Evolutionary conservation across 2,797 vertebrate species (phyloP), one percentile per base, ranked within the genome.

Genomic region (Harpagifer antarcticus): DNA sequence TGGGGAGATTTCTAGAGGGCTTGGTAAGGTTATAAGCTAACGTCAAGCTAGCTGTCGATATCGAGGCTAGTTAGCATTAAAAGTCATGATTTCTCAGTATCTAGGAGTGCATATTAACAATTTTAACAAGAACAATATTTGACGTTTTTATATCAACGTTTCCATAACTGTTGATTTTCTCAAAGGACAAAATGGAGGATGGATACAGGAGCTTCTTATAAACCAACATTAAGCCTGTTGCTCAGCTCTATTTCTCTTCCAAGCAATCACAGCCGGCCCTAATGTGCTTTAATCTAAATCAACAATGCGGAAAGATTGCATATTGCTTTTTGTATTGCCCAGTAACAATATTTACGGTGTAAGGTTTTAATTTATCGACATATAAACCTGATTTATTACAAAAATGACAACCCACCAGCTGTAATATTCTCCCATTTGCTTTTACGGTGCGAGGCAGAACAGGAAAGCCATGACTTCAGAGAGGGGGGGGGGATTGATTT

Each of bases 301-400:
- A 71, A 23, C n/a, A 20, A 23, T 5, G 5, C 13, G 7, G 17
- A 15, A 37, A 27, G 15, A 31, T 9, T 48, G 60, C 20, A 44
- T 31, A 78, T 20, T 58, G 27, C 19, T 17, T 9, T 54, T 45
- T 66, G 16, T 52, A 72, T 83, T 59, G 12, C 17, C 9, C 3
- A 42, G 40, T 15, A 56, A 60, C 20, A 69, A 69, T 33, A 62
- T 5, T 37, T 37, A 37, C 13, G 23, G 5, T 0, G 44, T 5
- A 19, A 20, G 45, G 15, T 23, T 74, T 67, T 64, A 70, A 85
- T 78, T 55, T 43, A 20, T 53, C 49, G 54, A 66, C 57, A 78
- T 31, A 61, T 31, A 61, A 81, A 68, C 0, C 0, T 11, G 33
- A 14, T 76, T 66, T n/a, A 31, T 81, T 61, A 42, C 45, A 68